These are phyloP conservation scores for Falco novaeseelandiae DNA, from an alignment of 2,797 vertebrate species.

Conservation along the genomic window DNA sequence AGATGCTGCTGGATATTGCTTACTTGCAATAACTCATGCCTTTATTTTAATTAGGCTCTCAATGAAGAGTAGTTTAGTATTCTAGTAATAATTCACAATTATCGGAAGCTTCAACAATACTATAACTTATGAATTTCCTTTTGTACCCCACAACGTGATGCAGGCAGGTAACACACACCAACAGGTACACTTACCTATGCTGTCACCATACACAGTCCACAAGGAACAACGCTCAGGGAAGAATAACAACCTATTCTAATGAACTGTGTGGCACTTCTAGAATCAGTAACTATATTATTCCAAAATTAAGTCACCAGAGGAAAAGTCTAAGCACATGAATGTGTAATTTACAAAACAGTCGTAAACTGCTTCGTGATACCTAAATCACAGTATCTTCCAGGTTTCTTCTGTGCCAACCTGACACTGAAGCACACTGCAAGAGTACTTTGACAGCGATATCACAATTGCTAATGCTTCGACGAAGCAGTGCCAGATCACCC, in stretches of 20 bases:
- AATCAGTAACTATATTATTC: not conserved
- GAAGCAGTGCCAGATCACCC: not conserved
- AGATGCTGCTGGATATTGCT: not conserved
- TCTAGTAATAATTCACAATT: not conserved
- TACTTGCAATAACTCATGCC: not conserved
- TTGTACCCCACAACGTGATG: not conserved
- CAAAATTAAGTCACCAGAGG: not conserved
- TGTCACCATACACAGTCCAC: not conserved
- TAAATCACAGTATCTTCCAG: not conserved
- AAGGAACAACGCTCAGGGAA: not conserved
- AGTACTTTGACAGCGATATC: rapidly evolving
- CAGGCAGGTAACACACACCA: not conserved
- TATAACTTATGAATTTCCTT: rapidly evolving
- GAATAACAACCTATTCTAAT: not conserved
- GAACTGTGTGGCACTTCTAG: not conserved
- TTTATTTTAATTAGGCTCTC: not conserved
- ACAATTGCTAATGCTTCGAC: not conserved
- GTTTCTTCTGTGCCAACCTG: not conserved
- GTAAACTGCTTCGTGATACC: not conserved
- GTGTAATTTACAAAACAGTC: not conserved
- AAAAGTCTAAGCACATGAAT: not conserved
- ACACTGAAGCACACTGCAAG: not conserved
- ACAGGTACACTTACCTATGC: not conserved
- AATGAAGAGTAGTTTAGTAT: not conserved
- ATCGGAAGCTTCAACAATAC: not conserved